These are phyloP conservation scores for Heliocidaris tuberculata DNA, from an alignment of 35 echinoderm and acorn worm species.

Conservation along the genomic window DNA sequence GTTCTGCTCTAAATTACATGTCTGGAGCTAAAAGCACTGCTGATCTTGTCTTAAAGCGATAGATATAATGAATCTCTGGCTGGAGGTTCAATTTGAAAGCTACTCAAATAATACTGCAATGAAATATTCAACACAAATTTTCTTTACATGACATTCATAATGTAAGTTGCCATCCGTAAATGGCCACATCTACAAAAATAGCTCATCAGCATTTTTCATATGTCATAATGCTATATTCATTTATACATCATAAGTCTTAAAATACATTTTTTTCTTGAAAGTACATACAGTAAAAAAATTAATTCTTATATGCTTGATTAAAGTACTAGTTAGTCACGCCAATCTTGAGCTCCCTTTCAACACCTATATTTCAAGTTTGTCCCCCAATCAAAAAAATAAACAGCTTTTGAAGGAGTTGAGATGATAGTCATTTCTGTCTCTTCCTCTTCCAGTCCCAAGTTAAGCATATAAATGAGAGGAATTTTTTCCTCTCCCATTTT, in stretches of 20 bases:
- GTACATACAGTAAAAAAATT: slow-evolving; percentile 35
- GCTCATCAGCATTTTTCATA: slow-evolving; percentile 1
- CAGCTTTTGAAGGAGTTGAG: neutral
- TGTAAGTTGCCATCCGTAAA: neutral
- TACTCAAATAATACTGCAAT: slow-evolving; percentile 18
- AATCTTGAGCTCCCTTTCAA: neutral
- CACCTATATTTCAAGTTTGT: neutral
- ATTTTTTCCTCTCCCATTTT: neutral
- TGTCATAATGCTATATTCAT: slow-evolving; percentile 25
- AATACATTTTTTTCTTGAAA: slow-evolving; percentile 24
- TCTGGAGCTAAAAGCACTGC: neutral
- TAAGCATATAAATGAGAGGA: neutral
- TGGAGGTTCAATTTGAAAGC: slow-evolving; percentile 9
- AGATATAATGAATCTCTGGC: neutral
- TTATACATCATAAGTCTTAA: slow-evolving; percentile 28
- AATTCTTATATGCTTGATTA: neutral
- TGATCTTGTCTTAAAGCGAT: neutral
- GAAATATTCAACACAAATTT: slow-evolving; percentile 7
- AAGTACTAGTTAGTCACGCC: neutral
- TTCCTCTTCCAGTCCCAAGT: neutral
- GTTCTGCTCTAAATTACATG: neutral
- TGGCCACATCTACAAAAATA: slow-evolving; percentile 35
- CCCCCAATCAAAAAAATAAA: neutral
- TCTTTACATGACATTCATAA: neutral
- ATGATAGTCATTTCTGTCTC: neutral